A percentile compares a stretch with the other conserved stretches of the same genome.
Conservation (phyloP, 2,113 vertebrate genomes). For the Fulica atra region DNA sequence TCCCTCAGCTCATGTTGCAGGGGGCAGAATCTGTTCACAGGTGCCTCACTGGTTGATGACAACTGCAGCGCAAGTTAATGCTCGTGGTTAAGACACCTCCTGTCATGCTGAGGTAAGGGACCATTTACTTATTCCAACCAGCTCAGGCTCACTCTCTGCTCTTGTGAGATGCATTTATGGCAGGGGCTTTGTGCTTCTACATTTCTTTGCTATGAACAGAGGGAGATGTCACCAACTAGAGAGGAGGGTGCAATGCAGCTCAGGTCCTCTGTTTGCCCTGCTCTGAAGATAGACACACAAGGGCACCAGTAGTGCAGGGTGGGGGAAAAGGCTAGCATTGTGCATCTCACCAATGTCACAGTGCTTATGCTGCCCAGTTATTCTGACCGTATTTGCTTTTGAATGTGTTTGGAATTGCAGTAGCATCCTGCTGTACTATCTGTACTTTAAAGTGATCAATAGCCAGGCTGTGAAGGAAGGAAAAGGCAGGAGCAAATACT, state of each 20-base stretch:
- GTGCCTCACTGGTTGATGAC: neutral
- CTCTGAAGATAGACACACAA: neutral
- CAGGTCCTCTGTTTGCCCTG: too few relatives aligned
- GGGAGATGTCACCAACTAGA: neutral
- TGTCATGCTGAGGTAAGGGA: neutral
- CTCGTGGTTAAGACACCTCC: neutral
- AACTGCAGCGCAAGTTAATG: neutral
- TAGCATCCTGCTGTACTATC: neutral
- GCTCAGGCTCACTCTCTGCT: neutral
- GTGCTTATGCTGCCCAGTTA: neutral
- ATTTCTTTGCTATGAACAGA: neutral
- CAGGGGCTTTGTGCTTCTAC: neutral
- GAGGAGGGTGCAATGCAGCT: neutral
- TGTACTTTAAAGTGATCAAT: neutral
- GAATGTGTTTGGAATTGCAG: neutral
- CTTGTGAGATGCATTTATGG: neutral
- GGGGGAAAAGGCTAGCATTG: neutral
- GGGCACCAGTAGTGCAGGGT: neutral
- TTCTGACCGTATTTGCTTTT: neutral
- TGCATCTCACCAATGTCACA: neutral
- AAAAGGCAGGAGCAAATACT: neutral
- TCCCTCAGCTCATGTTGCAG: neutral
- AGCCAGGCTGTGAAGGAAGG: neutral
- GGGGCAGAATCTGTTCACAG: neutral
- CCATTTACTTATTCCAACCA: neutral